phyloP scores from a whole-genome alignment of 2,888 invertebrate species.

The Stenoptilia bipunctidactyla region DNA sequence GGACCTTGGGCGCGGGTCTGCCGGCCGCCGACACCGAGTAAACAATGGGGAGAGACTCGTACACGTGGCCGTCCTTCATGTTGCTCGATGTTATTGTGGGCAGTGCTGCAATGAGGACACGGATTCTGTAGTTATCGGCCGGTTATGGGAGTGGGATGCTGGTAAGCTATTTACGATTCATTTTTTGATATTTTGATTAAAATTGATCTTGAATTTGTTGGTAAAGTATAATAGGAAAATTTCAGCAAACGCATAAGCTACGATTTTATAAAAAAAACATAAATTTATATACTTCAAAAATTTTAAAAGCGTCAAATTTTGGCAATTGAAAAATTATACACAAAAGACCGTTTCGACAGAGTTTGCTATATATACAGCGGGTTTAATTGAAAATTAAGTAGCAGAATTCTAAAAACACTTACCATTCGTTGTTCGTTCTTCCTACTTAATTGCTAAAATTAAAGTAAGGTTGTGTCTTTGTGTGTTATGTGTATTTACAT shows the following conservation, averaged over 20 bases:
- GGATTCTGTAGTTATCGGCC: too few species aligned
- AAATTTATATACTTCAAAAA: too few species aligned
- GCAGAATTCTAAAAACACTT: slow-evolving; percentile 9
- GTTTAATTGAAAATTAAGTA: slow-evolving; percentile 28
- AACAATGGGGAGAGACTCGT: slow-evolving; percentile 84
- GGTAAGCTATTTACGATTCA: too few species aligned
- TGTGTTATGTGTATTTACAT: slow-evolving; percentile 15
- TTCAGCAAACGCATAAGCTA: too few species aligned
- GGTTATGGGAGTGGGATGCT: too few species aligned
- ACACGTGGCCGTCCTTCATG: slow-evolving; percentile 80
- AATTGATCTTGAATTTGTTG: too few species aligned
- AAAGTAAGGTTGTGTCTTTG: slow-evolving; percentile 6
- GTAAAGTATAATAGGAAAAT: too few species aligned
- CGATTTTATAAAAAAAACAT: too few species aligned
- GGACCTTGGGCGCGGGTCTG: slow-evolving; percentile 81
- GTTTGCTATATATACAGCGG: slow-evolving; percentile 48
- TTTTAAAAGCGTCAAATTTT: slow-evolving; percentile 18
- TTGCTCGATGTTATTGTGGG: slow-evolving; percentile 80
- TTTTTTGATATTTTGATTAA: too few species aligned
- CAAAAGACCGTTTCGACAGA: slow-evolving; percentile 19
- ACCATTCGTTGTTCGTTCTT: slow-evolving; percentile 9
- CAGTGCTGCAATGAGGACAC: slow-evolving; percentile 75
- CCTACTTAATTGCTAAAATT: background rate
- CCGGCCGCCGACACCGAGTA: slow-evolving; percentile 85
- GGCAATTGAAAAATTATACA: slow-evolving; percentile 23